These are phyloP conservation scores for Tokudaia tokunoshimensis DNA, from an alignment of 2,797 vertebrate genomes.

Conservation along the genomic window DNA sequence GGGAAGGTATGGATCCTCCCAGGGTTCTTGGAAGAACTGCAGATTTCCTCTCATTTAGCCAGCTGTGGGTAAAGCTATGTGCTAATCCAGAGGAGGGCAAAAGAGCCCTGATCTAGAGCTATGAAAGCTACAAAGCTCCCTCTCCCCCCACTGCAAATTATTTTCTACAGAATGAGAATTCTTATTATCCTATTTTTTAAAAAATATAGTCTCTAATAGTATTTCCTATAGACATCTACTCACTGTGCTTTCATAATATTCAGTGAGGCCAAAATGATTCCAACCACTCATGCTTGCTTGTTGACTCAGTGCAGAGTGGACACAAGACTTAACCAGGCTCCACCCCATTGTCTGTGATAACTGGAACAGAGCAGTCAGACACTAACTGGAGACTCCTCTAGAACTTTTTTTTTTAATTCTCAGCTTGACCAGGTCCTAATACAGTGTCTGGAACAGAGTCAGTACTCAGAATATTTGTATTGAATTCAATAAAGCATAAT, in stretches of 20 bases:
- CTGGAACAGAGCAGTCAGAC: background rate
- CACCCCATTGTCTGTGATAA: background rate
- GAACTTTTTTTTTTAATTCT: background rate
- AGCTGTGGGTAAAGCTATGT: background rate
- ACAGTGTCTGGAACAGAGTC: background rate
- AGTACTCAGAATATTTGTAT: constrained; percentile 1
- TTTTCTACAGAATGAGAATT: constrained; percentile 26
- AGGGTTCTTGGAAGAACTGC: background rate
- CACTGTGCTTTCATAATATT: background rate
- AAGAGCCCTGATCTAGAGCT: background rate
- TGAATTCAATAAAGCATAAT: background rate
- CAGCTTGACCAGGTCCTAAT: background rate
- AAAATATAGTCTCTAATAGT: background rate
- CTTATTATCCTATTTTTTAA: background rate
- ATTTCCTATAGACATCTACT: background rate
- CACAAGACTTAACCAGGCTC: background rate
- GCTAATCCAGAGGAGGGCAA: background rate
- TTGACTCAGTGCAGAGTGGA: background rate
- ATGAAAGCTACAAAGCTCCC: background rate
- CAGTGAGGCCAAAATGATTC: background rate
- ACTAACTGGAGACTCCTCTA: background rate
- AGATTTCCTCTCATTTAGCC: constrained; percentile 48
- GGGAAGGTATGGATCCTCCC: background rate
- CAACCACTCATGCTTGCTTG: background rate
- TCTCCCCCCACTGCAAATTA: background rate